Base-by-base conservation (phyloP, 2,113 vertebrate genomes). In the Pionites leucogaster region DNA sequence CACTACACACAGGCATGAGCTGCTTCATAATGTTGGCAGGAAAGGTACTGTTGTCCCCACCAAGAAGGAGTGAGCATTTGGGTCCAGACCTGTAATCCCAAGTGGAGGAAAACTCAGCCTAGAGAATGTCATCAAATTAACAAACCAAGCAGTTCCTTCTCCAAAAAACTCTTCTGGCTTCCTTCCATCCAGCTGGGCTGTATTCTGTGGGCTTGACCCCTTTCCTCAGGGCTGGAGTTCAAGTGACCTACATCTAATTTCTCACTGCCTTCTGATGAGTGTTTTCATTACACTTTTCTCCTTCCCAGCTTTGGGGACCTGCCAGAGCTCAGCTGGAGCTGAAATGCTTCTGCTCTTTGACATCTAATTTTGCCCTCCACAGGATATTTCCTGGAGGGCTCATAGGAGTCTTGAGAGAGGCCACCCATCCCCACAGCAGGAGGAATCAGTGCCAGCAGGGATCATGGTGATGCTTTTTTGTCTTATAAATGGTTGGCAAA, bases 221-320 rank as follows among this genome's bases (percentile, higher is more conserved):
- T 95, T 95, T 80, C 76, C 93, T 86, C 63, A 80, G 94, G 78
- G 69, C 91, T 25, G 3, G 24, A 68, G 75, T 57, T 97, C 94
- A 96, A 96, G 91, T 92, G 77, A 90, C 78, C 88, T 92, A 64
- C 18, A 7, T 75, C 60, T 88, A 28, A 94, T 95, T 96, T 95
- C 86, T 97, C 95, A 90, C 88, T 2, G 3, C 50, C 55, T 91
- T 92, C 94, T 80, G 71, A 46, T 29, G 79, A 93, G 63, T 94
- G 86, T 92, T 94, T 96, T 92, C 79, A 53, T 82, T 92, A 90
- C 1, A 23, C n/a, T 94, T 69, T 65, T 92, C 63, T 82, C 33
- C 63, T 87, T 90, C 86, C 64, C 70, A 76, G 57, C 46, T 63
- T 49, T 92, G 88, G 92, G 55, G 33, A 77, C 37, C n/a, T 83